Evolutionary conservation across 2,113 vertebrate genomes (phyloP), one percentile per base, ranked within the genome.

Genomic region (Calonectris borealis): DNA sequence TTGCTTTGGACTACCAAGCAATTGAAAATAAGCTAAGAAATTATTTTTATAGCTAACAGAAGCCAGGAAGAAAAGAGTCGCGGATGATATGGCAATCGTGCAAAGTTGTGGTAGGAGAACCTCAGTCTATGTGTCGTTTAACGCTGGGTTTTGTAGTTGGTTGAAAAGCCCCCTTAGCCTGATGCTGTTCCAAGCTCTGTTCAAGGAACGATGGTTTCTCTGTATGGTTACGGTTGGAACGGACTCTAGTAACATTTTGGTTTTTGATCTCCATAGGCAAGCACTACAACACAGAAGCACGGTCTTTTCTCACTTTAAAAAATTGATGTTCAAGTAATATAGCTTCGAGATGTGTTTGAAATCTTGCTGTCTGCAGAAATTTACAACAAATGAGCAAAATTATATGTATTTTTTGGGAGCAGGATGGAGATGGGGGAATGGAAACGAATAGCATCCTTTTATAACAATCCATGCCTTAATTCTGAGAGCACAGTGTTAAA

Each of bases 81-180:
- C 0, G 0, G 25, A 9, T 24, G n/a, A 36, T 32, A 11, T 0
- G 26, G 12, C 2, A 6, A 2, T 24, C 0, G 2, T 55, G 86
- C 57, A 3, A 3, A 13, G 32, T 0, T 19, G 68, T 1, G 68
- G 65, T 10, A 61, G 80, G 31, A 65, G 55, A 82, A 3, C 13
- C 38, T 40, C 10, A 0, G 34, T 6, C 49, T 31, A 0, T 1
- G 60, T 40, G 62, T 1, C 2, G 3, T 4, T n/a, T 1, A 3
- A 24, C 0, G 0, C 58, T 26, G 27, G 27, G 4, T 15, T 29
- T 36, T 80, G 86, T 11, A 29, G n/a, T 2, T 9, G 69, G 55
- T 7, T 54, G 8, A 13, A 18, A 85, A 48, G 42, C 12, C 19
- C 27, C 52, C 44, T 32, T 21, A 27, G 68, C 27, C 58, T 40